Conservation (phyloP, 2,888 invertebrate genomes). For the Melieria picta region DNA sequence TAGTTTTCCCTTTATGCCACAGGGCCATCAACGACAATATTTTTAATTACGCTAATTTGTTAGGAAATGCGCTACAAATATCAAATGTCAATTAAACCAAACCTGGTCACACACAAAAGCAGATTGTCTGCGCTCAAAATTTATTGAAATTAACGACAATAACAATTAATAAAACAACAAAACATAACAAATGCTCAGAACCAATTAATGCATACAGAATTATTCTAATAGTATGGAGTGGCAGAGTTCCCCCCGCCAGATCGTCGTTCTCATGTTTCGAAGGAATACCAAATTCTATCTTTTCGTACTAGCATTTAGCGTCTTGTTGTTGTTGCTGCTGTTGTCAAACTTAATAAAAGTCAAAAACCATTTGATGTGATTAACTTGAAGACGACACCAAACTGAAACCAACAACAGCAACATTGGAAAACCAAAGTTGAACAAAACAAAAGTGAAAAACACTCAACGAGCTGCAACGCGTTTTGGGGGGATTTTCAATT, state of each 20-base stretch:
- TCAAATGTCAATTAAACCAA: constrained; percentile 32
- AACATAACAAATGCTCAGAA: constrained; percentile 27
- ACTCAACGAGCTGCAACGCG: not conserved
- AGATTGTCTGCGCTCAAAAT: constrained; percentile 40
- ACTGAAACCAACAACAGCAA: not conserved
- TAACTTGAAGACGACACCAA: constrained; percentile 39
- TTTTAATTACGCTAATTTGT: constrained; percentile 34
- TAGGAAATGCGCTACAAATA: constrained; percentile 23
- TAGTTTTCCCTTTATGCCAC: no score
- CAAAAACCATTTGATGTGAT: constrained; percentile 43
- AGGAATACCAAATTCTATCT: not conserved
- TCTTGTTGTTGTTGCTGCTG: constrained; percentile 4
- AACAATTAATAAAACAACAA: constrained; percentile 58
- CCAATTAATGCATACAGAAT: constrained; percentile 21
- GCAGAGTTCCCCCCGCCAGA: constrained; percentile 2
- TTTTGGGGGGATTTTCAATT: constrained; percentile 14
- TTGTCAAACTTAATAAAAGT: constrained; percentile 45
- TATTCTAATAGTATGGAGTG: not conserved
- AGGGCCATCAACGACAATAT: not conserved
- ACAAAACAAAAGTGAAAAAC: not conserved
- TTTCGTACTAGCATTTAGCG: not conserved
- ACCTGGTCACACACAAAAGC: not conserved
- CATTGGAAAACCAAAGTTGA: not conserved
- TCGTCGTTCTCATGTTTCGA: constrained; percentile 17
- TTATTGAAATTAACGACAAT: constrained; percentile 56